Base-by-base conservation (phyloP, 2,888 invertebrate species). In the Ypsolopha scabrella region DNA sequence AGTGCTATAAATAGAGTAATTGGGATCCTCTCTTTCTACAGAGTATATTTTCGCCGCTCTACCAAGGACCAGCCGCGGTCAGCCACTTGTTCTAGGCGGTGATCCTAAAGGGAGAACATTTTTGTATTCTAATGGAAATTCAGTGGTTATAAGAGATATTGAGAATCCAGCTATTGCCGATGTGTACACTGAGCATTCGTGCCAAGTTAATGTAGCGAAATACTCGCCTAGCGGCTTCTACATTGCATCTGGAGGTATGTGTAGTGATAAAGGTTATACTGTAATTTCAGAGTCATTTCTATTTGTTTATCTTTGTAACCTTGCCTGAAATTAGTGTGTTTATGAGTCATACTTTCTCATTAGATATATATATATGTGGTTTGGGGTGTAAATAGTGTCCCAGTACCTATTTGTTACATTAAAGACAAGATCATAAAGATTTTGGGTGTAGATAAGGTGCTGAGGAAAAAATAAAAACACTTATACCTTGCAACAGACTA, bases 181-280 rank as follows among this genome's bases (percentile, higher is more conserved):
- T 76, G 92, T 98, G 58, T 99, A 99, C 81, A 97, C 98, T 4
- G 98, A 99, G 80, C 99, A 99, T 85, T 95, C 98, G 48, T 94
- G 94, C 68, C 91, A 93, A 68, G 96, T 98, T 4, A 97, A 96
- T 73, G 97, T 98, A 53, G 99, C 99, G 54, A 98, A 98, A 81
- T 99, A 98, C 80, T 97, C 98, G 34, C 99, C 98, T 7, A 97
- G 96, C 79, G 97, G 98, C 59, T 98, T 96, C 86, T 99, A 99
- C 81, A 98, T 99, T 67, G 96, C 98, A 43, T 99, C 99, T 58
- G 99, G 97, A 87, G 97, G 97, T 97, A 88, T 88, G 77, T 47
- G 9, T 24, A 24, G 24, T 24, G 24, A 24, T 24, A 24, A 24
- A 24, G 24, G 24, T 24, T 24, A 24, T 24, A 24, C 24, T 24